Conservation (phyloP, 1,140 invertebrate species). For the Diachasma alloeum region DNA sequence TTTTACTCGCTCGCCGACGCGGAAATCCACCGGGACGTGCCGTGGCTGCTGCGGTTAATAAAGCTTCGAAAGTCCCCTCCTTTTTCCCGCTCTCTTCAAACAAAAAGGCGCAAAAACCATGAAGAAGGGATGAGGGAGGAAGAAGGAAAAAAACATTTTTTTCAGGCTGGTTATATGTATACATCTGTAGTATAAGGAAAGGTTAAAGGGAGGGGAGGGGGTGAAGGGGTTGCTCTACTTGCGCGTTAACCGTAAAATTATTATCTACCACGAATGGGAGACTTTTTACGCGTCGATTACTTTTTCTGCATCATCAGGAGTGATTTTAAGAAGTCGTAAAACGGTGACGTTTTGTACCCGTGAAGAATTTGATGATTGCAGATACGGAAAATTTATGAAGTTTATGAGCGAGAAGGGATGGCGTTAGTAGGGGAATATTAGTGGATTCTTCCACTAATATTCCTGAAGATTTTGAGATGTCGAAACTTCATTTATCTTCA, state of each 20-base stretch:
- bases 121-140: slow-evolving; percentile 11
- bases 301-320: slow-evolving; percentile 12
- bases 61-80: slow-evolving; percentile 26
- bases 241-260: slow-evolving; percentile 25
- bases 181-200: slow-evolving; percentile 5
- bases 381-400: background rate
- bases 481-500: background rate
- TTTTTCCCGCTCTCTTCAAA: slow-evolving; percentile 4
- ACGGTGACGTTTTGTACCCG: too few relatives aligned
- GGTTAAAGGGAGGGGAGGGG: background rate
- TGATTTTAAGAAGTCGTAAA: background rate
- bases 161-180: background rate
- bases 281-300: slow-evolving; percentile 3
- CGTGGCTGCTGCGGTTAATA: slow-evolving; percentile 33
- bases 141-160: background rate
- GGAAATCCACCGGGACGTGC: slow-evolving; percentile 26
- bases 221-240: background rate
- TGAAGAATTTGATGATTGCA: background rate
- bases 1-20: slow-evolving; percentile 16
- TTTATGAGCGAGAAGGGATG: background rate
- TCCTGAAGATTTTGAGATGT: background rate
- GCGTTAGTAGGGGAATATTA: background rate
- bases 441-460: too few relatives aligned
- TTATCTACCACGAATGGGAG: slow-evolving; percentile 17
- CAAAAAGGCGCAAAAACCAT: background rate